These are phyloP conservation scores for Sinodicranocentrus sp. DNA, from an alignment of 2,888 invertebrate genomes.

Conservation along the genomic window DNA sequence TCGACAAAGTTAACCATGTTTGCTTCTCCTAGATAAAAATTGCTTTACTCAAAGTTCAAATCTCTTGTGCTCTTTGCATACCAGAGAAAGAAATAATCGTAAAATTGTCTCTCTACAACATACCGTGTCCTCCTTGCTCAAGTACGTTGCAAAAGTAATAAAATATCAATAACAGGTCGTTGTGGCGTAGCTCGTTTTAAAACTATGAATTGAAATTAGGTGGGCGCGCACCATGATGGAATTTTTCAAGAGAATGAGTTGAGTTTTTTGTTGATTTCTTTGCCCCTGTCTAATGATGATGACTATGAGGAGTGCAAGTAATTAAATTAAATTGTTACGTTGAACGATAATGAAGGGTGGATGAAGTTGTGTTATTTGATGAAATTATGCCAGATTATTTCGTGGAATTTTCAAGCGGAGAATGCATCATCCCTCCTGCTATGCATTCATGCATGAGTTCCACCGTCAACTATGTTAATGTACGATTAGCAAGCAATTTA, in stretches of 20 bases:
- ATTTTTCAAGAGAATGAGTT: not conserved
- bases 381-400: constrained; percentile 3
- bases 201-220: constrained; percentile 48
- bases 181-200: not conserved
- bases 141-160: too few species aligned
- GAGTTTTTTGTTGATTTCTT: not conserved
- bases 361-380: not conserved
- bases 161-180: too few species aligned
- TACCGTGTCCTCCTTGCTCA: too few species aligned
- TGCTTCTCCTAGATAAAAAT: too few species aligned
- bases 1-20: too few species aligned
- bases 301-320: constrained; percentile 16
- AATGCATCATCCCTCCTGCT: too few species aligned
- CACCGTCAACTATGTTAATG: not conserved
- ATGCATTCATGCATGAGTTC: not conserved
- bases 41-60: too few species aligned
- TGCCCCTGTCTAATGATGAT: constrained; percentile 3
- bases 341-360: constrained; percentile 47
- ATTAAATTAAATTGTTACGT: constrained; percentile 28
- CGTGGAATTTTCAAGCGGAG: too few species aligned
- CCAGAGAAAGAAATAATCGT: too few species aligned
- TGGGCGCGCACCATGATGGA: constrained; percentile 19
- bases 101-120: too few species aligned
- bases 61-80: too few species aligned
- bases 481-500: too few species aligned